phyloP scores from a whole-genome alignment of 2,888 invertebrate genomes.

The Coenonympha arcania region DNA sequence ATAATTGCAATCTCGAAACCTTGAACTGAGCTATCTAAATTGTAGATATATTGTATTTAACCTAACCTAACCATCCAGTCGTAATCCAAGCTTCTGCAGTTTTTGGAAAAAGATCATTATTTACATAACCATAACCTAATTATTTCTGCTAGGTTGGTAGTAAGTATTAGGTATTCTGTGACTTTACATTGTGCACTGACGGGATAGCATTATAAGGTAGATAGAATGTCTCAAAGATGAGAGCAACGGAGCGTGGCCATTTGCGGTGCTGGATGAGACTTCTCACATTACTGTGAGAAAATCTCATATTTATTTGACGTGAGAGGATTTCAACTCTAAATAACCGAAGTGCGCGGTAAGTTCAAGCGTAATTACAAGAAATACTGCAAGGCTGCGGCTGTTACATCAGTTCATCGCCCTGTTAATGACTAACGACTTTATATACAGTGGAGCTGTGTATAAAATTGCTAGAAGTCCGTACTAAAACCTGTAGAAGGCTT shows the following conservation, averaged over 20 bases:
- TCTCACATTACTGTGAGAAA: constrained; percentile 41
- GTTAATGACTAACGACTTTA: constrained; percentile 14
- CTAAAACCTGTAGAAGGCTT: neutral
- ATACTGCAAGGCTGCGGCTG: constrained; percentile 5
- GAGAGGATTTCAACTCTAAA: constrained; percentile 23
- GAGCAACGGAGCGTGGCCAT: constrained; percentile 32
- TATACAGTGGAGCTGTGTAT: neutral
- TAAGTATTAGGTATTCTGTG: too few species aligned
- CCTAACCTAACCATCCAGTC: too few species aligned
- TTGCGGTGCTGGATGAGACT: constrained; percentile 30
- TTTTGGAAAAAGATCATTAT: too few species aligned
- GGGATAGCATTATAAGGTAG: too few species aligned
- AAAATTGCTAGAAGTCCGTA: neutral
- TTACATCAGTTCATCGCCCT: constrained; percentile 14
- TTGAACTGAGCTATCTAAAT: too few species aligned
- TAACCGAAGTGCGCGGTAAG: constrained; percentile 19
- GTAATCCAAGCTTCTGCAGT: too few species aligned
- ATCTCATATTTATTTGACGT: constrained; percentile 29
- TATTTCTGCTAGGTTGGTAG: too few species aligned
- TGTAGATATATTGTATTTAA: too few species aligned
- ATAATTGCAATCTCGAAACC: too few species aligned
- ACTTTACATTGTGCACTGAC: too few species aligned
- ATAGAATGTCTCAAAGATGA: constrained; percentile 20
- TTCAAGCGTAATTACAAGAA: constrained; percentile 13
- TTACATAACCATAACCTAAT: too few species aligned